Conservation (phyloP, 1,140 invertebrate species). For the Drosophila nigrodunni region DNA sequence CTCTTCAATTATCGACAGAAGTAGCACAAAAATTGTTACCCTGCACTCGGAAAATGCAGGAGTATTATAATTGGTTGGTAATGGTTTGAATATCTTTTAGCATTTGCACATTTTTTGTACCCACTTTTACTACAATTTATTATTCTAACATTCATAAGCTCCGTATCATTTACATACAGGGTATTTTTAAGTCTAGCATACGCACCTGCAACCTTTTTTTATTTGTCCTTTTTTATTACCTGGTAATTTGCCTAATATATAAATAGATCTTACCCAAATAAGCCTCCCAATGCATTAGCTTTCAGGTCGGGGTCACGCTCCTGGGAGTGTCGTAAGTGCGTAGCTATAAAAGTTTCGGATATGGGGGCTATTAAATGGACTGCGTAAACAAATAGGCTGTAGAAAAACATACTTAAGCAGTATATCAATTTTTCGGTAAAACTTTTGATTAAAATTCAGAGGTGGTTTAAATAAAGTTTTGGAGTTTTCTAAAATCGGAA, state of each 20-base stretch:
- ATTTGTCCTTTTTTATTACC: constrained; percentile 65
- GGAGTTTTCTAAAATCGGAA: not conserved
- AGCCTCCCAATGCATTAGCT: constrained; percentile 65
- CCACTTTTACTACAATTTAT: too few species aligned
- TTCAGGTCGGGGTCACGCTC: not conserved
- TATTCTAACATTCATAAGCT: too few species aligned
- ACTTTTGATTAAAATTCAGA: too few species aligned
- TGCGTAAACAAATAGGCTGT: not conserved
- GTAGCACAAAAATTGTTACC: constrained; percentile 66
- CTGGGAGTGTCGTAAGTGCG: constrained; percentile 9
- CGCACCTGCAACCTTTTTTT: not conserved
- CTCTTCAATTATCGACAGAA: constrained; percentile 66
- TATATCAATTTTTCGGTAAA: too few species aligned
- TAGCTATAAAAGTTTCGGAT: not conserved
- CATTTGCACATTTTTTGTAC: too few species aligned
- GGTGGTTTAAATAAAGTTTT: not conserved
- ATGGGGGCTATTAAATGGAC: not conserved
- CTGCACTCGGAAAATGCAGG: too few species aligned
- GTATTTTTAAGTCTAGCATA: not conserved
- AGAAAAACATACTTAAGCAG: not conserved
- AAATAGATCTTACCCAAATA: constrained; percentile 54
- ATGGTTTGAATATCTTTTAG: too few species aligned
- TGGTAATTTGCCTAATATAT: constrained; percentile 77
- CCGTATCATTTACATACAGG: not conserved
- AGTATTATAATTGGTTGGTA: not conserved